Evolutionary conservation across 2,888 invertebrate species (phyloP).

Genomic region (Leucoma salicis): DNA sequence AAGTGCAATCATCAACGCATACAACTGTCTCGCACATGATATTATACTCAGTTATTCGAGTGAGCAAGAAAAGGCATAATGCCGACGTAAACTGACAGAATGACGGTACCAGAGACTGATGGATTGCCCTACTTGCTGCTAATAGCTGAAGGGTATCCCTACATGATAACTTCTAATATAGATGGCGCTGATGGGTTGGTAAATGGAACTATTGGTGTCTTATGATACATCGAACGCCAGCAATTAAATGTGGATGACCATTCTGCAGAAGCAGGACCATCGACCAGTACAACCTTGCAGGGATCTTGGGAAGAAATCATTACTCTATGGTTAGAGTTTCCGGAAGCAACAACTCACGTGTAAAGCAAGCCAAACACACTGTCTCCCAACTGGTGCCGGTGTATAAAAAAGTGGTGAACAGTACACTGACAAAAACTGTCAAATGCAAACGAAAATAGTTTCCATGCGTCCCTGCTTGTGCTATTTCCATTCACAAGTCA

Average conservation of each 20-base stretch:
- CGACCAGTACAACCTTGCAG: conserved; percentile 17
- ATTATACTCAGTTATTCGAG: conserved; percentile 24
- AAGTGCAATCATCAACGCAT: conserved; percentile 22
- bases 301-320: conserved; percentile 19
- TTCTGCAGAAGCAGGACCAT: conserved; percentile 14
- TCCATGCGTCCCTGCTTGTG: conserved; percentile 17
- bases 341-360: conserved; percentile 1
- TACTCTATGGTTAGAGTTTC: conserved; percentile 25
- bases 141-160: conserved; percentile 24
- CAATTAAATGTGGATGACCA: conserved; percentile 1
- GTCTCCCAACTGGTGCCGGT: conserved; percentile 12
- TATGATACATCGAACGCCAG: conserved; percentile 23
- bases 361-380: neutral
- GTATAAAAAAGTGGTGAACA: conserved; percentile 21
- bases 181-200: conserved; percentile 12
- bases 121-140: conserved; percentile 27
- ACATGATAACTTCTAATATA: conserved; percentile 25
- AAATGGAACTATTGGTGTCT: conserved; percentile 22
- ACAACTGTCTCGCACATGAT: conserved; percentile 24
- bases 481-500: conserved; percentile 19
- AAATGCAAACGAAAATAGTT: conserved; percentile 9
- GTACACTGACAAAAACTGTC: conserved; percentile 22
- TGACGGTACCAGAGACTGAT: conserved; percentile 26
- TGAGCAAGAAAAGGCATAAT: neutral
- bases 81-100: conserved; percentile 21